Evolutionary conservation across 1,140 invertebrate genomes (phyloP), one percentile per base, ranked within the genome.

Genomic region (Drosophila nannoptera): DNA sequence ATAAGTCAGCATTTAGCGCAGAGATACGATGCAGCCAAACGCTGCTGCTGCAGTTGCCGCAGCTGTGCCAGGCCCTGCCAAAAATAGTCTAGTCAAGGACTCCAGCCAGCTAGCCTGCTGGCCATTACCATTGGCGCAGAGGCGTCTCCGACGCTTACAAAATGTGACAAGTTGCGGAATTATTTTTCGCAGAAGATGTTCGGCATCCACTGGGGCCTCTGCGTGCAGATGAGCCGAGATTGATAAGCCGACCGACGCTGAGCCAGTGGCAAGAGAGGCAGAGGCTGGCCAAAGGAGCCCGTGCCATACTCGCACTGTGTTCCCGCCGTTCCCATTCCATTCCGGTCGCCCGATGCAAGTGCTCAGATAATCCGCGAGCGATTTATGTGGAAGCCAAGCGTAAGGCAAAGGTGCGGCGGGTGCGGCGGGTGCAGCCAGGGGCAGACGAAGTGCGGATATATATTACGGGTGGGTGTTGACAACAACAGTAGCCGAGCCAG

Each of bases 141-240:
- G 75, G 75, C 72, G 78, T 82, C 78, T 82, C 48, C 59, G 66
- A 22, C 62, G 64, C 67, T 75, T 77, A 86, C 81, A 77, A 77
- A 84, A 84, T 86, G 82, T 84, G 81, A 84, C 81, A 84, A 86
- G 81, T 86, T 87, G 77, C 77, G 71, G 70, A 86, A 86, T 81
- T 86, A 81, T 86, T 86, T 86, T 86, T 86, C 81, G 74, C 73
- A 86, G 81, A 86, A 86, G 70, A 86, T 86, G 81, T 86, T 86
- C 73, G 71, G 45, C 16, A 6, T 31, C 61, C 64, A 53, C 45
- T 65, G 69, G 52, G 22, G 22, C 1, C 22, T 22, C 77, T 80
- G 80, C 80, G 80, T 84, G 76, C 76, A 86, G 81, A 86, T 86
- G 74, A 87, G 71, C 53, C 49, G 69, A 81, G 82, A 86, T 86